A percentile compares a stretch with the other conserved stretches of the same genome.
These are phyloP conservation scores for Cebidichthys violaceus DNA, from an alignment of 2,113 vertebrate species.

Conservation along the genomic window DNA sequence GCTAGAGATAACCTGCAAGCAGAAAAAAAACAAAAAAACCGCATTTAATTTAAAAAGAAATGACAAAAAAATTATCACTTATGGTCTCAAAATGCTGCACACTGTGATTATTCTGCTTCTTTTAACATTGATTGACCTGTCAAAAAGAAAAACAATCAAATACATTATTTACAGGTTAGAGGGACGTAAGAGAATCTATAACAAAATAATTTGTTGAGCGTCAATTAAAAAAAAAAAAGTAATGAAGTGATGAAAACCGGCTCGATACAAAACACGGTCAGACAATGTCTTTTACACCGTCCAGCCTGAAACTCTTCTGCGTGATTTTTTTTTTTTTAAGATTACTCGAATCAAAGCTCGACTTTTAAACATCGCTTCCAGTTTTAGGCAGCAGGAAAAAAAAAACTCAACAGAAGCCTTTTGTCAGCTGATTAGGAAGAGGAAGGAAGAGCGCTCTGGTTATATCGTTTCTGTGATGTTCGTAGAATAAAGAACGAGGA, in stretches of 20 bases:
- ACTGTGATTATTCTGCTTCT: constrained; percentile 15
- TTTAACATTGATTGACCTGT: constrained; percentile 11
- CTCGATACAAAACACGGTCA: background rate
- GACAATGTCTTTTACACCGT: background rate
- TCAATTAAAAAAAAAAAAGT: background rate
- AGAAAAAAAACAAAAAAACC: constrained; percentile 23
- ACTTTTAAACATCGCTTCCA: background rate
- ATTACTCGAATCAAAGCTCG: background rate
- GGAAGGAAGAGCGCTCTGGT: background rate
- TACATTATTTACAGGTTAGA: background rate
- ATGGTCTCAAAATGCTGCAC: constrained; percentile 35
- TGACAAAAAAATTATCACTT: background rate
- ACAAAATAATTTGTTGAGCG: background rate
- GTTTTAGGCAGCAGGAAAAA: background rate
- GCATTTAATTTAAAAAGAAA: constrained; percentile 23
- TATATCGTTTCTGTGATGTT: constrained; percentile 2
- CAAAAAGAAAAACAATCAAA: constrained; percentile 5
- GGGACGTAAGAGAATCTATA: constrained; percentile 19
- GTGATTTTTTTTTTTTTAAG: background rate
- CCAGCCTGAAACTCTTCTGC: background rate
- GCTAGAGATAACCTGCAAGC: background rate
- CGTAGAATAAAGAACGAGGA: background rate
- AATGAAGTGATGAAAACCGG: background rate
- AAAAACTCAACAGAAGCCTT: background rate
- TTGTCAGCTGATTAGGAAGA: background rate